Conservation (phyloP, 2,888 invertebrate genomes). For the Synanthedon vespiformis region DNA sequence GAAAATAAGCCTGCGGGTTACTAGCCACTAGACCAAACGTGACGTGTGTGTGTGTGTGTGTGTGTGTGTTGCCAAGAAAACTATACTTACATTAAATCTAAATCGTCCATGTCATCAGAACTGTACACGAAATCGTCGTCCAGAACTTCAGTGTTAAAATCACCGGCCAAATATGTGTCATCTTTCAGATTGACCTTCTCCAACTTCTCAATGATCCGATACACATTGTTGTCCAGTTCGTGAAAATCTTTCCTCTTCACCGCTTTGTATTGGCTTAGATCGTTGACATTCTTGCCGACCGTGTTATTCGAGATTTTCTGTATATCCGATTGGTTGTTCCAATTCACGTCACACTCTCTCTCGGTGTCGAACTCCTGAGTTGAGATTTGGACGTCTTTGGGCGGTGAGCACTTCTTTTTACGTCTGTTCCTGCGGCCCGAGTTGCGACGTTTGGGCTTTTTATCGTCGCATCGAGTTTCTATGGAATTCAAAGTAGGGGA, state of each 20-base stretch:
- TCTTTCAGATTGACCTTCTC: constrained; percentile 52
- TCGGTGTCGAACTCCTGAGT: constrained; percentile 1
- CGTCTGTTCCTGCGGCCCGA: constrained; percentile 43
- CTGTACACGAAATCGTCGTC: constrained; percentile 45
- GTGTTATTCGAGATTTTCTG: constrained; percentile 28
- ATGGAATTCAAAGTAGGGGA: constrained; percentile 5
- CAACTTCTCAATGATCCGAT: constrained; percentile 48
- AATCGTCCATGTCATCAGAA: constrained; percentile 45
- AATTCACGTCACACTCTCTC: constrained; percentile 6
- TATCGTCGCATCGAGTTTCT: constrained; percentile 34
- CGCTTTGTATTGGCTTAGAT: constrained; percentile 15
- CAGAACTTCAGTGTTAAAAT: constrained; percentile 40
- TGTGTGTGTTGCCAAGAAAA: too few relatives aligned
- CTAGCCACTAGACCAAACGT: too few relatives aligned
- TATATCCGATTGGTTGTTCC: constrained; percentile 25
- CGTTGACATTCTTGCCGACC: constrained; percentile 52
- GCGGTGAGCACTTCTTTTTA: constrained; percentile 45
- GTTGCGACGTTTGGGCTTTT: constrained; percentile 41
- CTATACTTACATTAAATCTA: constrained; percentile 45
- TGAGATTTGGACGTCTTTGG: not conserved
- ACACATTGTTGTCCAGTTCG: constrained; percentile 14
- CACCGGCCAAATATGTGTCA: constrained; percentile 46
- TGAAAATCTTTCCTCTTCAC: not conserved
- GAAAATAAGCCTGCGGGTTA: too few relatives aligned
- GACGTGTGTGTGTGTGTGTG: too few relatives aligned